Evolutionary conservation across 2,888 invertebrate genomes (phyloP).

Genomic region (Drosophila tanythrix): DNA sequence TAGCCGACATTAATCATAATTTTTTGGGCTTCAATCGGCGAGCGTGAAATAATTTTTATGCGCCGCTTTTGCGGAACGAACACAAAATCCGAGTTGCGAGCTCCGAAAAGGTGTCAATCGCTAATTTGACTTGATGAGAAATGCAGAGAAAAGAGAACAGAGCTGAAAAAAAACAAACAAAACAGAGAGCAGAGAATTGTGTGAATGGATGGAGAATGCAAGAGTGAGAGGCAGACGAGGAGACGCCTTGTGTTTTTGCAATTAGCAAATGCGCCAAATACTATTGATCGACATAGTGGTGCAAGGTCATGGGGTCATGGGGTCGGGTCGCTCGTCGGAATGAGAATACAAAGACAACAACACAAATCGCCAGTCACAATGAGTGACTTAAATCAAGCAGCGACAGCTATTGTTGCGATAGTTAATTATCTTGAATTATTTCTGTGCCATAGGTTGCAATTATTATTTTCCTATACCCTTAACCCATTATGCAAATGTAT

Average conservation of each 20-base stretch:
- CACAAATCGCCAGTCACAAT: neutral
- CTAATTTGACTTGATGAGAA: conserved; percentile 60
- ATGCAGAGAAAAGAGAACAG: conserved; percentile 31
- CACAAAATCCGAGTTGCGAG: conserved; percentile 15
- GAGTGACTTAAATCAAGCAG: neutral
- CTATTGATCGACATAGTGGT: conserved; percentile 8
- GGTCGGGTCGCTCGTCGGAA: conserved; percentile 9
- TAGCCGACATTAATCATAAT: conserved; percentile 75
- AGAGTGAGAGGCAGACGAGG: neutral
- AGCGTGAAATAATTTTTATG: conserved; percentile 78
- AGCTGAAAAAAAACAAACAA: conserved; percentile 2
- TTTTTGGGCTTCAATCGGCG: conserved; percentile 48
- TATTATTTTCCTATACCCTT: neutral
- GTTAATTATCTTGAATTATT: neutral
- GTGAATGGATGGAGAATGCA: neutral
- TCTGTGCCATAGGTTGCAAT: neutral
- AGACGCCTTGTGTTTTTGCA: conserved; percentile 47
- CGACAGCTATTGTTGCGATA: neutral
- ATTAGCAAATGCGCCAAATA: conserved; percentile 40
- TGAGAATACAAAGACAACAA: neutral
- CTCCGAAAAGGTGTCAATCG: conserved; percentile 71
- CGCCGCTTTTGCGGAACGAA: conserved; percentile 70
- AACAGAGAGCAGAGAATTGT: conserved; percentile 16
- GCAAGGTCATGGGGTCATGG: conserved; percentile 20
- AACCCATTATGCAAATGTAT: neutral